Percentiles rank a stretch among this genome's conserved stretches.
These are phyloP conservation scores for Myiopsitta monachus DNA, from an alignment of 2,113 vertebrate species.

Conservation along the genomic window DNA sequence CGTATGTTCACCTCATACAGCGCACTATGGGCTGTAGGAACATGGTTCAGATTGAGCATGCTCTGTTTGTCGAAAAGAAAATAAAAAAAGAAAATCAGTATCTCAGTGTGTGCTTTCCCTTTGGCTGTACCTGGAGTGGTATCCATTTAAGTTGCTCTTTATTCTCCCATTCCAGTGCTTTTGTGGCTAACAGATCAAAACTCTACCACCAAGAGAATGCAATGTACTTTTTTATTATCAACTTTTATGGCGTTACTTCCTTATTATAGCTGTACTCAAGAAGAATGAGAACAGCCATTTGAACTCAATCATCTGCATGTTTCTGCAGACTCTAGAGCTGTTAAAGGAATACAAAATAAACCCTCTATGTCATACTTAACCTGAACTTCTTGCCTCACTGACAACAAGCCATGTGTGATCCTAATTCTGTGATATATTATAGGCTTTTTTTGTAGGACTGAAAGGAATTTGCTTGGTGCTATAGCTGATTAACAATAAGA, in stretches of 20 bases:
- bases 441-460: neutral
- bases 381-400: neutral
- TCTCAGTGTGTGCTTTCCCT: neutral
- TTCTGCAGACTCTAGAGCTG: neutral
- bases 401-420: slow-evolving; percentile 6
- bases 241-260: neutral
- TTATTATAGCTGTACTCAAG: neutral
- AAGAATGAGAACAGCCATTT: slow-evolving; percentile 15
- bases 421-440: neutral
- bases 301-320: neutral
- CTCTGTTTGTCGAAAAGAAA: neutral
- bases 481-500: neutral
- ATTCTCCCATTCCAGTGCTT: neutral
- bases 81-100: neutral
- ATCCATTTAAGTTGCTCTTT: neutral
- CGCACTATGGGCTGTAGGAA: neutral
- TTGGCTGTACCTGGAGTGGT: neutral
- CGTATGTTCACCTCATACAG: neutral
- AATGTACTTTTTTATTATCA: neutral
- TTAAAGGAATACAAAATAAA: slow-evolving; percentile 8
- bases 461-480: neutral
- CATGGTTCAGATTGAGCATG: neutral
- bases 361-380: neutral
- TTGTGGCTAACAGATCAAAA: neutral
- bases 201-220: neutral